Evolutionary conservation across 2,888 invertebrate genomes (phyloP).

Genomic region (Tachina lurida): DNA sequence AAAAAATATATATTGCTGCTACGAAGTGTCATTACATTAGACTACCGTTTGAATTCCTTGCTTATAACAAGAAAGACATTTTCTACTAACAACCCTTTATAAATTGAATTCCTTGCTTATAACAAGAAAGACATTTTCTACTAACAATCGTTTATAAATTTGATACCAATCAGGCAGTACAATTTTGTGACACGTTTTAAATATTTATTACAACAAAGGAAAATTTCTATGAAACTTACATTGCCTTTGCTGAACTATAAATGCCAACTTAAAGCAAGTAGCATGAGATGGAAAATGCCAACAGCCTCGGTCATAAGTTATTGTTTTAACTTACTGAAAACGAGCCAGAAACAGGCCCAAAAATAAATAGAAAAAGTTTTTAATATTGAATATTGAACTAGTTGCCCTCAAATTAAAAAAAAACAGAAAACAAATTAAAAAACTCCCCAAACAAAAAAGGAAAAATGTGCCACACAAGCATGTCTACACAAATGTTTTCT

Average conservation of each 20-base stretch:
- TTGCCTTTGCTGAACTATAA: neutral
- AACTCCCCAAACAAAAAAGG: neutral
- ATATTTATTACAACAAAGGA: neutral
- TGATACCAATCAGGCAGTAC: too few relatives aligned
- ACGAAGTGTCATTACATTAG: too few relatives aligned
- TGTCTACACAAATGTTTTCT: neutral
- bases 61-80: too few relatives aligned
- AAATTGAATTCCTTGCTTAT: too few relatives aligned
- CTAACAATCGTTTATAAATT: too few relatives aligned
- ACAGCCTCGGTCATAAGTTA: slow-evolving; percentile 30
- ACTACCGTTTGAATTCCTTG: too few relatives aligned
- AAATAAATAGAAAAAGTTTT: slow-evolving; percentile 61
- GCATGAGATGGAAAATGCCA: slow-evolving; percentile 6
- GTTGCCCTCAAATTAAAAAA: slow-evolving; percentile 32
- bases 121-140: too few relatives aligned
- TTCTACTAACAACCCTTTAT: too few relatives aligned
- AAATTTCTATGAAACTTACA: neutral
- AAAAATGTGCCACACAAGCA: neutral
- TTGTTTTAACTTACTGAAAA: slow-evolving; percentile 39
- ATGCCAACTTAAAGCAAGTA: neutral
- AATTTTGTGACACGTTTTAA: neutral
- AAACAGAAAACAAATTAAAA: neutral
- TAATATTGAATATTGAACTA: slow-evolving; percentile 66
- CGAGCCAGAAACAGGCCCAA: slow-evolving; percentile 11
- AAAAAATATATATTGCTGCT: too few relatives aligned